Conservation (phyloP, 2,113 vertebrate genomes). For the Grus americana region DNA sequence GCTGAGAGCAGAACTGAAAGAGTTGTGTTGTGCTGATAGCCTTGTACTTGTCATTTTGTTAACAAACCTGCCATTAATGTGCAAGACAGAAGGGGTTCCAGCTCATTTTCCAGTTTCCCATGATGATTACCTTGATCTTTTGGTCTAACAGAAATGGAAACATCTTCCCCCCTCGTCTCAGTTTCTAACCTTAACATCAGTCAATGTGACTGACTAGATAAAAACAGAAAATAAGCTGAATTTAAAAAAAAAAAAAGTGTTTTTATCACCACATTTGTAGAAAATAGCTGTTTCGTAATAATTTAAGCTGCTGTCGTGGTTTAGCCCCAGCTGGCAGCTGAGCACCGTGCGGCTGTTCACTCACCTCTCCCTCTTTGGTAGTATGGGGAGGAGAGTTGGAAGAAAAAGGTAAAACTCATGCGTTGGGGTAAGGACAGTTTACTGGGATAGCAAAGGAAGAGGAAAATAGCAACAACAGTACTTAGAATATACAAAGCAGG, state of each 20-base stretch:
- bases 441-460: too few species aligned
- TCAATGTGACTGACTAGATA: neutral
- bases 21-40: neutral
- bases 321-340: too few species aligned
- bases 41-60: conserved; percentile 7
- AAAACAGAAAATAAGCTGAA: neutral
- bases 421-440: too few species aligned
- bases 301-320: neutral
- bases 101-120: conserved; percentile 11
- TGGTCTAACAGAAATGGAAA: neutral
- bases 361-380: too few species aligned
- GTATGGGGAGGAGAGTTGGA: too few species aligned
- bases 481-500: too few species aligned
- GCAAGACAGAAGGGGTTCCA: conserved; percentile 33
- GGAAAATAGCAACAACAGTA: too few species aligned
- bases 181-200: neutral
- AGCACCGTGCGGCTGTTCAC: too few species aligned
- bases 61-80: conserved; percentile 31
- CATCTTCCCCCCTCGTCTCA: neutral
- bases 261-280: neutral
- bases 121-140: conserved; percentile 18
- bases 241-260: neutral
- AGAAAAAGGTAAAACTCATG: too few species aligned
- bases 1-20: conserved; percentile 1
- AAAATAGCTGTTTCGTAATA: neutral